phyloP scores from a whole-genome alignment of 2,113 vertebrate species.

The Corvus cornix region DNA sequence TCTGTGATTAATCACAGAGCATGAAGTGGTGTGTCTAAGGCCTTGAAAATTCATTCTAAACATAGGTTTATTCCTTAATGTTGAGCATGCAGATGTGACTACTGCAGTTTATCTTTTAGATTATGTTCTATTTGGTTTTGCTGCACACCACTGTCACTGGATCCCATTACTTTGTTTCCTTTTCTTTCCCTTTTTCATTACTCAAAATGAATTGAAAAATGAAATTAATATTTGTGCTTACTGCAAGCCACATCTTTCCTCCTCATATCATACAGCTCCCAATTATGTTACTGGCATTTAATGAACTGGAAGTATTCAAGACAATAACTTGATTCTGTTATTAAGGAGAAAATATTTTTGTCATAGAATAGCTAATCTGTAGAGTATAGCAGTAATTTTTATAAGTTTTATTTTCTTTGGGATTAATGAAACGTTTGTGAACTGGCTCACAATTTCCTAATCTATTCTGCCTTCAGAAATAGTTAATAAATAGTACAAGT shows the following conservation, averaged over 20 bases:
- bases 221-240: background rate
- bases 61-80: background rate
- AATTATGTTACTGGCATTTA: constrained; percentile 24
- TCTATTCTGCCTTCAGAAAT: background rate
- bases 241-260: background rate
- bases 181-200: background rate
- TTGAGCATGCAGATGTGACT: background rate
- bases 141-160: background rate
- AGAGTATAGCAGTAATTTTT: background rate
- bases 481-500: background rate
- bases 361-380: constrained; percentile 1
- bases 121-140: background rate
- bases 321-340: constrained; percentile 20
- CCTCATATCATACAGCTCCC: background rate
- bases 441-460: background rate
- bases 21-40: background rate
- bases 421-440: background rate
- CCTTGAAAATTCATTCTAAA: background rate
- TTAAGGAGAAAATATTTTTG: constrained; percentile 37
- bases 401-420: background rate
- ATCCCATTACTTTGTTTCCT: background rate
- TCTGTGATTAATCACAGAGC: background rate
- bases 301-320: background rate
- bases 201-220: background rate
- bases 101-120: background rate